phyloP scores from a whole-genome alignment of 2,113 vertebrate species.

The Strigops habroptila region DNA sequence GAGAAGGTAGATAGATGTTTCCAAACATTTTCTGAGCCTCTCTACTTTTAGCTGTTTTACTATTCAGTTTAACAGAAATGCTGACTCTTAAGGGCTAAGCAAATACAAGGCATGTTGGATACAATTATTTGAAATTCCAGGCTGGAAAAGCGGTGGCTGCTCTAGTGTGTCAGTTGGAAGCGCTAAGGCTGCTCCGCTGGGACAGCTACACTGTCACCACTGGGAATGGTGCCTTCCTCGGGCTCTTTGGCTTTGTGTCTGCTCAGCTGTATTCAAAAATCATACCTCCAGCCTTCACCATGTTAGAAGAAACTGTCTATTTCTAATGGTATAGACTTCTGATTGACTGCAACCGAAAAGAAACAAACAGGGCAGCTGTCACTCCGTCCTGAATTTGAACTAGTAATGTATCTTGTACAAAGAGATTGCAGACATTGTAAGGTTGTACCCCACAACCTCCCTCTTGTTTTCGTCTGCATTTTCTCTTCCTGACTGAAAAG shows the following conservation, averaged over 20 bases:
- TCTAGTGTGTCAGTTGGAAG: background rate
- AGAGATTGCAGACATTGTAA: background rate
- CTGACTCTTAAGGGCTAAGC: background rate
- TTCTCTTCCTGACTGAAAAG: background rate
- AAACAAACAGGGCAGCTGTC: background rate
- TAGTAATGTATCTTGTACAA: background rate
- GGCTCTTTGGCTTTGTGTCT: background rate
- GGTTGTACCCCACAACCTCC: background rate
- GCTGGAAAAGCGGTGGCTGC: background rate
- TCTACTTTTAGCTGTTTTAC: background rate
- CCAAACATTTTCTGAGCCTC: background rate
- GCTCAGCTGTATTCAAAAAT: background rate
- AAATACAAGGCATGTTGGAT: background rate
- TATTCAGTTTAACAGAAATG: background rate
- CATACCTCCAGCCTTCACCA: background rate
- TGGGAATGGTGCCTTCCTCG: rapidly evolving
- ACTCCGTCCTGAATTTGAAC: background rate
- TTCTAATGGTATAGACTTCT: background rate
- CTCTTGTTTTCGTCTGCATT: background rate
- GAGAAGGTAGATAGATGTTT: background rate
- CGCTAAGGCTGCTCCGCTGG: background rate
- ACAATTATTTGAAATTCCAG: background rate
- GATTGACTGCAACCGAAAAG: background rate
- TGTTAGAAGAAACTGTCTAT: background rate
- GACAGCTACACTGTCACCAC: background rate